Evolutionary conservation across 1,140 invertebrate genomes (phyloP).

Genomic region (Apocrypta bakeri): DNA sequence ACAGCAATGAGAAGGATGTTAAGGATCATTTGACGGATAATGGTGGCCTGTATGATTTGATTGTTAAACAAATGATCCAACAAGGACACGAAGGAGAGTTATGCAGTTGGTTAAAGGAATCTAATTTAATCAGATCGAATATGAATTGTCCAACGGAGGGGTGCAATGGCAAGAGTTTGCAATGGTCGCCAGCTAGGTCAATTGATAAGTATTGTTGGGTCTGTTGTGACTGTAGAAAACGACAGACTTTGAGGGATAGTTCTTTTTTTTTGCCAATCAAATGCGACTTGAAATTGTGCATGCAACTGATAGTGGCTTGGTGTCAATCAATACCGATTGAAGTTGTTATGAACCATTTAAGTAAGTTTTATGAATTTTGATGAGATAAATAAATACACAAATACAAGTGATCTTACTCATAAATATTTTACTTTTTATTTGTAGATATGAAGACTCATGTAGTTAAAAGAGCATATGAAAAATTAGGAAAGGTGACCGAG

Average conservation of each 20-base stretch:
- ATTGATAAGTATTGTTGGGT: constrained; percentile 75
- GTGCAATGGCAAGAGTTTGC: constrained; percentile 68
- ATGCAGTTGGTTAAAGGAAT: constrained; percentile 72
- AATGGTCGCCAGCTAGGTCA: constrained; percentile 71
- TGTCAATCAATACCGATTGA: constrained; percentile 69
- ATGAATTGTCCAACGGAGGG: constrained; percentile 64
- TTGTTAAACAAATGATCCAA: constrained; percentile 72
- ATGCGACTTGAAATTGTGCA: constrained; percentile 71
- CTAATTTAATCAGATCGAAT: constrained; percentile 68
- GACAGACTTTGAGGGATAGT: constrained; percentile 71
- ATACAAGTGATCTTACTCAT: not conserved
- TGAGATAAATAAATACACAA: not conserved
- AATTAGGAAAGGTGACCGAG: constrained; percentile 68
- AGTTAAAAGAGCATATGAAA: constrained; percentile 71
- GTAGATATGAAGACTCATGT: constrained; percentile 72
- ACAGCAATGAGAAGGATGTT: constrained; percentile 50
- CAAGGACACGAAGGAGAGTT: constrained; percentile 74
- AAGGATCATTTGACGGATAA: constrained; percentile 65
- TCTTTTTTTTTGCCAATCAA: constrained; percentile 73
- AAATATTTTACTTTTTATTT: constrained; percentile 43
- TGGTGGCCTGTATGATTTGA: constrained; percentile 71
- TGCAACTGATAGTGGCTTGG: constrained; percentile 74
- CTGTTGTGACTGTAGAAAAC: constrained; percentile 67
- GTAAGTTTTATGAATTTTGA: constrained; percentile 55
- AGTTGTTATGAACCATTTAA: constrained; percentile 62